Percentiles rank a stretch among this genome's conserved stretches.
These are phyloP conservation scores for Tetraneura akinire DNA, from an alignment of 1,140 invertebrate genomes.

Conservation along the genomic window DNA sequence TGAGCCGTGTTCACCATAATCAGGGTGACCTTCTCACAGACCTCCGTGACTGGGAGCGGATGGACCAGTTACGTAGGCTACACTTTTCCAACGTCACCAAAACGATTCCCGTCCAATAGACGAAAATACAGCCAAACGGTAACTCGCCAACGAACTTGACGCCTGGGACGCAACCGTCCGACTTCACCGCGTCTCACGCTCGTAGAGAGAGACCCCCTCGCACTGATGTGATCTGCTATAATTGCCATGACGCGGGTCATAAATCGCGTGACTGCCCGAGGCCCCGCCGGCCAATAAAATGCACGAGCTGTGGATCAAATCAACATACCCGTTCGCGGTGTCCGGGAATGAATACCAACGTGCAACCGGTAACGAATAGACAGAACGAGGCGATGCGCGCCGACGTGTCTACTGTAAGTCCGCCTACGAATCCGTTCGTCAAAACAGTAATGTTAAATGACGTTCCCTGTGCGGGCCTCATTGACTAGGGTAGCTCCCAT, in stretches of 20 bases:
- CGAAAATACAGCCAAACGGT: not conserved
- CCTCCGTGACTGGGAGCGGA: not conserved
- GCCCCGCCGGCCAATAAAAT: not conserved
- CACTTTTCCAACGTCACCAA: too few relatives aligned
- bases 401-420: not conserved
- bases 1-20: not conserved
- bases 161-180: not conserved
- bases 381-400: too few relatives aligned
- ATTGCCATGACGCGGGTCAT: not conserved
- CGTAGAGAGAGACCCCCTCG: not conserved
- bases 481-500: not conserved
- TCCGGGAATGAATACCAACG: too few relatives aligned
- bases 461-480: not conserved
- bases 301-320: not conserved
- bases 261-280: not conserved
- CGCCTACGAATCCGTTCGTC: too few relatives aligned
- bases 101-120: too few relatives aligned
- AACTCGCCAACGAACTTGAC: not conserved
- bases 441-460: too few relatives aligned
- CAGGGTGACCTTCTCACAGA: not conserved
- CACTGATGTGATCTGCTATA: not conserved
- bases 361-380: too few relatives aligned
- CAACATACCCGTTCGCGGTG: not conserved
- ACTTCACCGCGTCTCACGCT: not conserved
- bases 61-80: too few relatives aligned